Conservation (phyloP, 2,888 invertebrate species). For the Chloromyia formosa region DNA sequence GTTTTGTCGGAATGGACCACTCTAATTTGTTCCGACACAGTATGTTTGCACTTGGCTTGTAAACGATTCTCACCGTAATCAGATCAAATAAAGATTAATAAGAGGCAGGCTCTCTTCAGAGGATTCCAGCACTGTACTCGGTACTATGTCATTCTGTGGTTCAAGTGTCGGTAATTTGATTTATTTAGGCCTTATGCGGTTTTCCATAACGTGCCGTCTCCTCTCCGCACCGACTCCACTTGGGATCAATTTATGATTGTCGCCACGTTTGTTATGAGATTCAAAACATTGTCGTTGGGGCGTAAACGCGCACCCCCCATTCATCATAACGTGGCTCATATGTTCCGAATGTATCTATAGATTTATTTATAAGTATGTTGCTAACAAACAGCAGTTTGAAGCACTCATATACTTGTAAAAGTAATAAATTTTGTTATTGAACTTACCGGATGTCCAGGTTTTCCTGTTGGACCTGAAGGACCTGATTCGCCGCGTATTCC, state of each 20-base stretch:
- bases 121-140: constrained; percentile 6
- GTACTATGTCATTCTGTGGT: constrained; percentile 29
- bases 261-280: constrained; percentile 16
- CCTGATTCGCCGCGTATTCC: constrained; percentile 64
- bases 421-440: constrained; percentile 29
- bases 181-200: constrained; percentile 42
- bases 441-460: constrained; percentile 64
- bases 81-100: constrained; percentile 51
- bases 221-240: neutral
- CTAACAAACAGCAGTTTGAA: neutral
- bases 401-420: neutral
- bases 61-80: constrained; percentile 50
- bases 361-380: neutral
- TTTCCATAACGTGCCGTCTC: neutral
- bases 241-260: constrained; percentile 24
- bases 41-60: constrained; percentile 38
- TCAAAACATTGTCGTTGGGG: constrained; percentile 13
- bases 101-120: constrained; percentile 32
- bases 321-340: neutral
- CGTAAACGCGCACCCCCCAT: constrained; percentile 3
- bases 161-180: constrained; percentile 49
- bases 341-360: neutral
- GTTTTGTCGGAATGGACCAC: neutral
- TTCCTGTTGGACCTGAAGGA: constrained; percentile 62
- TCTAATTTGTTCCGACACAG: constrained; percentile 5